Evolutionary conservation across 2,797 vertebrate genomes (phyloP), one percentile per base, ranked within the genome.

Genomic region (Pogoniulus pusillus): DNA sequence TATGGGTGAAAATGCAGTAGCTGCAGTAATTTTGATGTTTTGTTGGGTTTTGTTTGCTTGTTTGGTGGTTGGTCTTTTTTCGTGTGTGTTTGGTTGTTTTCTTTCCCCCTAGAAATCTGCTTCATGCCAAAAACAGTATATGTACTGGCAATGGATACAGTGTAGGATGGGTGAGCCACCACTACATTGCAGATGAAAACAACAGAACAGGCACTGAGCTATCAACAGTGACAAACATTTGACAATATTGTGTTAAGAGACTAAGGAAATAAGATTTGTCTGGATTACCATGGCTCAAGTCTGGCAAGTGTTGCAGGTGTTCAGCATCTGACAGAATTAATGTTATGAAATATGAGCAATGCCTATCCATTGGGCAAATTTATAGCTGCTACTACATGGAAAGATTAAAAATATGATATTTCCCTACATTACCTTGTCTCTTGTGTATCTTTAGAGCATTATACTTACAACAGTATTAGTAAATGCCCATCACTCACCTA

Each of bases 251-350:
- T 72, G 64, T 9, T 71, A 91, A 41, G 5, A 82, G 23, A 76
- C 22, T 30, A 34, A 73, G 54, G 41, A 93, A 82, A 86, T 63
- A 49, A 65, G 41, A 91, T 93, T 90, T 95, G 45, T 62, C 60
- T 88, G 80, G 37, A 90, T 91, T 91, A 79, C 45, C 15, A 6
- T 8, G 4, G 43, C 24, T 91, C 29, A 86, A 51, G 37, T 29
- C 68, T 86, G 80, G 65, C 58, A 86, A 76, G 54, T 57, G 32
- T 32, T 83, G 64, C 72, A 59, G 49, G 65, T 35, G 20, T 70
- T 93, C 57, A 39, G 18, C 47, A 85, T 47, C 78, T 71, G 78
- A 71, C 54, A 91, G 49, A 90, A 85, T 78, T 64, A 68, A 19
- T 64, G 45, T 64, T 24, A 51, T 0, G 2, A 71, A 90, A 71